phyloP scores from a whole-genome alignment of 1,140 invertebrate species.

The Nasonia longicornis region DNA sequence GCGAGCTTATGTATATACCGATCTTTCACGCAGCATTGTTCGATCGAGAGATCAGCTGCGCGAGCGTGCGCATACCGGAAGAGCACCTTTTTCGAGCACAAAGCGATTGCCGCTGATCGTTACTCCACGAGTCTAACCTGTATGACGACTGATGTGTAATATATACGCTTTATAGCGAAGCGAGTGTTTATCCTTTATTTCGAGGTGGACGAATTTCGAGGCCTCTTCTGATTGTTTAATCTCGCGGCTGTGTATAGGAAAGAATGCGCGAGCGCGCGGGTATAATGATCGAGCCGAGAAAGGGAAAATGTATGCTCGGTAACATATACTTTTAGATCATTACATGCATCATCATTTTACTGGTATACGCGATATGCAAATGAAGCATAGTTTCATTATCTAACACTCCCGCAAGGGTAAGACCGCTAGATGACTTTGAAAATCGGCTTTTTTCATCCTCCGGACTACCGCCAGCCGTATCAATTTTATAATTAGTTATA shows the following conservation, averaged over 20 bases:
- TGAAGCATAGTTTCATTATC: conserved; percentile 27
- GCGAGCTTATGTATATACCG: neutral
- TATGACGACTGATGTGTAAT: too few species aligned
- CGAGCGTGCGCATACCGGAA: too few species aligned
- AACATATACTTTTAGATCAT: conserved; percentile 20
- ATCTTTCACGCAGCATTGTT: neutral
- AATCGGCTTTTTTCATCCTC: neutral
- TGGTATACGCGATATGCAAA: neutral
- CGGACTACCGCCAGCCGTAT: neutral
- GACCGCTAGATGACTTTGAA: conserved; percentile 23
- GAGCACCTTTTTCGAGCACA: too few species aligned
- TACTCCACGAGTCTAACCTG: too few species aligned
- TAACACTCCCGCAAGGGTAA: conserved; percentile 36
- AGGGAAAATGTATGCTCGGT: neutral
- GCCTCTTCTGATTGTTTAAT: too few species aligned
- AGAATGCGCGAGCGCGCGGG: too few species aligned
- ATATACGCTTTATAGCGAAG: too few species aligned
- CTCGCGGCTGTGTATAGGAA: too few species aligned
- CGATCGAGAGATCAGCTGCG: too few species aligned
- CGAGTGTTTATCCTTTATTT: too few species aligned
- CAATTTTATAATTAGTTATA: neutral
- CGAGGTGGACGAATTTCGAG: too few species aligned
- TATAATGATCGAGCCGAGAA: neutral
- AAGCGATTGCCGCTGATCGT: too few species aligned
- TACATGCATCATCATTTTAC: neutral